A percentile compares a stretch with the other conserved stretches of the same genome.
phyloP scores from a whole-genome alignment of 2,113 vertebrate species.

The Semnornis frantzii region DNA sequence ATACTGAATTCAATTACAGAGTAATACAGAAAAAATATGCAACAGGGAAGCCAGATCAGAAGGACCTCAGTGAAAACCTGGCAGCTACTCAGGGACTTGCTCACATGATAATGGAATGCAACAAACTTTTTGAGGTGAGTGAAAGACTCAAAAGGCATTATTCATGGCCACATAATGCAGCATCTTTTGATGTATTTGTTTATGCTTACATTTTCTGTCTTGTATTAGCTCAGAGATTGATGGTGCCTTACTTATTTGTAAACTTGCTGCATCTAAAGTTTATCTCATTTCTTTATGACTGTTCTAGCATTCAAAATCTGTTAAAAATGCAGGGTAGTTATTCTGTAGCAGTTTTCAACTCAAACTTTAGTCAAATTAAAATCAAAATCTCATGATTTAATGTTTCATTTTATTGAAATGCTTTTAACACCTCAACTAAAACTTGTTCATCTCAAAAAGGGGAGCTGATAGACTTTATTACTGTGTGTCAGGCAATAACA shows the following conservation, averaged over 20 bases:
- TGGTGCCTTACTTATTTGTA: conserved; percentile 30
- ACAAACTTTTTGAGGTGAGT: conserved; percentile 93
- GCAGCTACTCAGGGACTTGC: conserved; percentile 95
- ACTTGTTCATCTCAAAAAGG: neutral
- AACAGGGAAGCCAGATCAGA: conserved; percentile 95
- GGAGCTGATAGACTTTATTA: neutral
- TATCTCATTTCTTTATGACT: neutral
- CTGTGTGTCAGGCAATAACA: neutral
- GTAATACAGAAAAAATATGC: conserved; percentile 97
- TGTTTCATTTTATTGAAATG: neutral
- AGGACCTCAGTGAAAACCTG: conserved; percentile 96
- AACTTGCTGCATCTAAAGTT: conserved; percentile 11
- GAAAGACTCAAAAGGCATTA: conserved; percentile 45
- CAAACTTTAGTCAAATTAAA: neutral
- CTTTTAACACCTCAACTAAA: neutral
- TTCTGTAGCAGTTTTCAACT: neutral
- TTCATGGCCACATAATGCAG: conserved; percentile 56
- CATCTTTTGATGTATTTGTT: conserved; percentile 27
- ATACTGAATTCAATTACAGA: conserved; percentile 77
- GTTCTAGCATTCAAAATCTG: neutral
- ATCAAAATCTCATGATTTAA: neutral
- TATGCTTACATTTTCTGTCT: conserved; percentile 24
- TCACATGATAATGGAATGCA: conserved; percentile 96
- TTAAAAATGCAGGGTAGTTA: conserved; percentile 2
- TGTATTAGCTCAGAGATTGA: conserved; percentile 18